Base-by-base conservation (phyloP, 2,888 invertebrate species). In the Drosophila leonis region DNA sequence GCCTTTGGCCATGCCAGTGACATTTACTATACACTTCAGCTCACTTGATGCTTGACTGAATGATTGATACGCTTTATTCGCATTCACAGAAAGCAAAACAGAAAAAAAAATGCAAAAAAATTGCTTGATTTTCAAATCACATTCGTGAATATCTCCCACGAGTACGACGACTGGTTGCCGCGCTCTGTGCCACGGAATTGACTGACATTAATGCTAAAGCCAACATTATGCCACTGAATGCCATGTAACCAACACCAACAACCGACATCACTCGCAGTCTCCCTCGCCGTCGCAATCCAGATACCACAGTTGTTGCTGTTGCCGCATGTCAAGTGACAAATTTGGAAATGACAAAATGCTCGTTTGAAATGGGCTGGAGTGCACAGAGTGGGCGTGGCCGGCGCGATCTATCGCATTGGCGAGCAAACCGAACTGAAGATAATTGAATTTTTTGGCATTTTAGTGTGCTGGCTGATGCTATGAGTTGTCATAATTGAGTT, bases 21-120 rank as follows among this genome's bases (percentile, higher is more conserved):
- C 86, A 88, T 90, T 86, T 86, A 81, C 87, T 86, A 77, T 86
- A 90, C 90, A 88, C 89, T 86, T 88, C 79, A 90, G 70, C 80
- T 67, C 61, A 64, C 86, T 88, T 67, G 86, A 86, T 83, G 89
- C 86, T 83, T 63, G 66, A 86, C 76, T 88, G 86, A 90, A 86
- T 90, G 86, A 86, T 86, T 87, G 86, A 90, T 90, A 90, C 80
- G 84, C 79, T 86, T 83, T 90, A 83, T 77, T 83, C 71, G 73
- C 69, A 80, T 78, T 75, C 69, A 83, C 72, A 75, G 75, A 72
- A 63, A 59, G 52, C 18, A 20, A 15, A 12, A 31, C 31, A 18
- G 31, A n/a, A 15, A 1, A n/a, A 15, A 49, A 29, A 12, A 6
- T n/a, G n/a, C n/a, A 10, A 24, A 49, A 13, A 64, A 60, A 62